These are phyloP conservation scores for Augochlorella aurata DNA, from an alignment of 2,888 invertebrate genomes.

Conservation along the genomic window DNA sequence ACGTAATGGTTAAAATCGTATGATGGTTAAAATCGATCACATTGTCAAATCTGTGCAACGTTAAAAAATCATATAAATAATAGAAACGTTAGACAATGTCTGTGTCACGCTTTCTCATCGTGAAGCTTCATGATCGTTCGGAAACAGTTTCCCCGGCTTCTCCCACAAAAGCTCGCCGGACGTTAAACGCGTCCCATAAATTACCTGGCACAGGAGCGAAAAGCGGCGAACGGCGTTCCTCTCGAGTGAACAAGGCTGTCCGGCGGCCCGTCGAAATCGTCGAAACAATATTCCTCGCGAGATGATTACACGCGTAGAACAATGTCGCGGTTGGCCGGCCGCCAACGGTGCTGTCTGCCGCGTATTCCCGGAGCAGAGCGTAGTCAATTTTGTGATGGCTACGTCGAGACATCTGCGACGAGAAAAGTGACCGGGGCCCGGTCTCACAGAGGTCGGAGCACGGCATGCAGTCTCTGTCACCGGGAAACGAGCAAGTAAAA, in stretches of 20 bases:
- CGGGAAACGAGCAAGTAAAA: slow-evolving; percentile 51
- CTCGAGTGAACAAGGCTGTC: not conserved
- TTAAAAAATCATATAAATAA: too few species aligned
- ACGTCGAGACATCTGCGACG: slow-evolving; percentile 44
- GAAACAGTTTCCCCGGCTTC: not conserved
- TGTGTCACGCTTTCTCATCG: too few species aligned
- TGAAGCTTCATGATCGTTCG: not conserved
- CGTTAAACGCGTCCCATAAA: not conserved
- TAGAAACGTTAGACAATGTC: too few species aligned
- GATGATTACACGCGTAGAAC: slow-evolving; percentile 59
- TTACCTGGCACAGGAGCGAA: not conserved
- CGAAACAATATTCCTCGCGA: slow-evolving; percentile 43
- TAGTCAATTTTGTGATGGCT: slow-evolving; percentile 55
- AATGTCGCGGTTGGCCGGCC: slow-evolving; percentile 56
- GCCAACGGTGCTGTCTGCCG: slow-evolving; percentile 48
- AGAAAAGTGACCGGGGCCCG: slow-evolving; percentile 31
- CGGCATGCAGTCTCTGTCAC: slow-evolving; percentile 25
- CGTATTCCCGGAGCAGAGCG: slow-evolving; percentile 49
- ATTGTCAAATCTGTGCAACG: too few species aligned
- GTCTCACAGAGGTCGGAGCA: slow-evolving; percentile 5
- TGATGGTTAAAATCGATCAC: too few species aligned
- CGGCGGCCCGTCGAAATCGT: slow-evolving; percentile 29
- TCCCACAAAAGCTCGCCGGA: not conserved
- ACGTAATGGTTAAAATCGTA: too few species aligned
- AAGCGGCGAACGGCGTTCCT: not conserved